phyloP scores from a whole-genome alignment of 2,797 vertebrate genomes.

The Ambastaia sidthimunki region DNA sequence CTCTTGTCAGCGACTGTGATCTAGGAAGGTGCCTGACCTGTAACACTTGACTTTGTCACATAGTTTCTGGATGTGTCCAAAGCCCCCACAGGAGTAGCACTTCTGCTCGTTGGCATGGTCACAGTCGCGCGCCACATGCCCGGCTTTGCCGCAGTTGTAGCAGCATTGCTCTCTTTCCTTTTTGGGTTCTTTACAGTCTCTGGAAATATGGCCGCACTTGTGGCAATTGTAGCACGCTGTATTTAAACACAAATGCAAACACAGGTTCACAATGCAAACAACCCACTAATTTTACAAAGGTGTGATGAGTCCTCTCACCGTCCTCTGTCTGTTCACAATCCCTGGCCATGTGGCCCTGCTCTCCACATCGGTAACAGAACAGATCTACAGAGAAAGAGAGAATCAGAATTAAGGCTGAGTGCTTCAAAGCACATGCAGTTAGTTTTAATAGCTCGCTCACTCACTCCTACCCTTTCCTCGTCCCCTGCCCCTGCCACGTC shows the following conservation, averaged over 20 bases:
- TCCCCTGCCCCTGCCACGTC: slow-evolving; percentile 62
- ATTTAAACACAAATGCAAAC: slow-evolving; percentile 36
- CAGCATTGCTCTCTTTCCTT: slow-evolving; percentile 96
- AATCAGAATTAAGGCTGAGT: neutral
- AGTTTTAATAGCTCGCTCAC: neutral
- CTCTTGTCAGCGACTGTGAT: neutral
- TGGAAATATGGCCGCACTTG: slow-evolving; percentile 95
- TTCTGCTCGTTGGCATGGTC: slow-evolving; percentile 97
- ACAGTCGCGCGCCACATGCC: slow-evolving; percentile 96
- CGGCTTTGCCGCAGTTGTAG: slow-evolving; percentile 97
- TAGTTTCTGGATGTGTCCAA: slow-evolving; percentile 98
- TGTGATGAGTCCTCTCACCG: slow-evolving; percentile 80
- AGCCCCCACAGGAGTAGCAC: slow-evolving; percentile 96
- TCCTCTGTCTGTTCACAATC: slow-evolving; percentile 98
- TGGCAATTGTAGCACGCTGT: slow-evolving; percentile 99
- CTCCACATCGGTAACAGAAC: slow-evolving; percentile 95
- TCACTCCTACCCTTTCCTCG: slow-evolving; percentile 73
- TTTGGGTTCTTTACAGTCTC: slow-evolving; percentile 98
- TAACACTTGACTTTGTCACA: slow-evolving; percentile 99
- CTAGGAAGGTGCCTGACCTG: slow-evolving; percentile 77
- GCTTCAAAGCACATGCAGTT: neutral
- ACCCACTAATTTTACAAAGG: neutral
- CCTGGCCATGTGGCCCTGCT: slow-evolving; percentile 96
- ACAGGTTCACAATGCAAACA: neutral
- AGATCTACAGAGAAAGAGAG: slow-evolving; percentile 67